Conservation (phyloP, 2,797 vertebrate species). For the Labeo calbasu region DNA sequence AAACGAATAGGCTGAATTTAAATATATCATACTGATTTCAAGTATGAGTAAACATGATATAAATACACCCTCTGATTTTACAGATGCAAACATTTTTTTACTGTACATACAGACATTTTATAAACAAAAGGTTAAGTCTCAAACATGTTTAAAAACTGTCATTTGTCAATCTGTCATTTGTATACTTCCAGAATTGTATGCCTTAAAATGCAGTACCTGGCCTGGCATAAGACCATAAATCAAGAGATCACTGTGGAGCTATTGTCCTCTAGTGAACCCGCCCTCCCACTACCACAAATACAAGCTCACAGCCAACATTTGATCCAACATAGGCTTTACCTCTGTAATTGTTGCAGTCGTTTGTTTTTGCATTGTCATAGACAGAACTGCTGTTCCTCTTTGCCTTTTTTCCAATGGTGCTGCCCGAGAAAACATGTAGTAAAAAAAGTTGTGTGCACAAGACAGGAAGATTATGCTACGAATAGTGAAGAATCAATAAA, state of each 20-base stretch:
- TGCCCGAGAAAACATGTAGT: slow-evolving; percentile 69
- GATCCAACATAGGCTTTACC: slow-evolving; percentile 66
- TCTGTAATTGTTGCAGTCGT: slow-evolving; percentile 71
- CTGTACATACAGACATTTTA: background rate
- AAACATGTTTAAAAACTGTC: background rate
- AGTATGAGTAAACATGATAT: background rate
- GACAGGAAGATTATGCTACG: background rate
- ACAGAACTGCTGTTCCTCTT: background rate
- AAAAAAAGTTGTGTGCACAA: slow-evolving; percentile 14
- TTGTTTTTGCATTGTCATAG: slow-evolving; percentile 73
- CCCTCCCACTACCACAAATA: slow-evolving; percentile 31
- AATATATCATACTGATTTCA: background rate
- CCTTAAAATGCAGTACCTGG: slow-evolving; percentile 74
- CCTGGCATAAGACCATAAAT: slow-evolving; percentile 76
- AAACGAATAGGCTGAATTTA: background rate
- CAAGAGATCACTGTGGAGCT: slow-evolving; percentile 78
- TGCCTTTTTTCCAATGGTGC: slow-evolving; percentile 68
- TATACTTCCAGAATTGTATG: no score
- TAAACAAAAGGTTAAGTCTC: background rate
- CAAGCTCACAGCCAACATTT: slow-evolving; percentile 63
- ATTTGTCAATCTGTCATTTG: no score
- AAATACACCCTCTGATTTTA: no score
- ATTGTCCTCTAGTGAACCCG: slow-evolving; percentile 74
- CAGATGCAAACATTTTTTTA: background rate
- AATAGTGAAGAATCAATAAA: background rate